Evolutionary conservation across 2,888 invertebrate species (phyloP).

Genomic region (Heteropelma amictum): DNA sequence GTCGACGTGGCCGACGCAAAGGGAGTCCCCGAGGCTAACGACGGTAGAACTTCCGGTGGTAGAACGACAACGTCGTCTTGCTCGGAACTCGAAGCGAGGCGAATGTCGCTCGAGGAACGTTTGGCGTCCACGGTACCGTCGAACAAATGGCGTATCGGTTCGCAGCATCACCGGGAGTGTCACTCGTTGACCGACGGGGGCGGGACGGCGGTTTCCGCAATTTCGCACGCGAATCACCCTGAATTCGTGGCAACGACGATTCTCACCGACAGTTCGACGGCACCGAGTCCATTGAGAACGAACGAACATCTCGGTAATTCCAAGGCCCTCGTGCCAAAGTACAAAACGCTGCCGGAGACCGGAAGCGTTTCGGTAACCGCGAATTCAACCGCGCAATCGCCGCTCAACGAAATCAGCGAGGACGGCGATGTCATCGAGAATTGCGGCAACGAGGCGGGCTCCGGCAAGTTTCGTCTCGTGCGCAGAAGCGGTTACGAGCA

Average conservation of each 20-base stretch:
- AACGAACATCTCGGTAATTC: slow-evolving; percentile 68
- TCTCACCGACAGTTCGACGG: slow-evolving; percentile 80
- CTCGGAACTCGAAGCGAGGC: slow-evolving; percentile 64
- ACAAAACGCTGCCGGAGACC: slow-evolving; percentile 82
- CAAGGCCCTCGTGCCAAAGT: slow-evolving; percentile 77
- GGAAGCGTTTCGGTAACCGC: slow-evolving; percentile 74
- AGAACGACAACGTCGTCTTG: slow-evolving; percentile 57
- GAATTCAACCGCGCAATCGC: slow-evolving; percentile 77
- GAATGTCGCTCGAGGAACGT: slow-evolving; percentile 72
- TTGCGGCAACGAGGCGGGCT: slow-evolving; percentile 58
- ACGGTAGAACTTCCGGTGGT: too few species aligned
- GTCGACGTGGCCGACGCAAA: too few species aligned
- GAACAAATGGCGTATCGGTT: slow-evolving; percentile 74
- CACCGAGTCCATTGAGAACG: slow-evolving; percentile 79
- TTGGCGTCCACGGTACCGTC: slow-evolving; percentile 65
- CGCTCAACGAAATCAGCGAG: slow-evolving; percentile 85
- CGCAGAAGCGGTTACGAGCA: slow-evolving; percentile 79
- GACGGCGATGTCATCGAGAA: slow-evolving; percentile 79
- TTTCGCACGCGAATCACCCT: neutral
- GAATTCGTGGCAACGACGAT: slow-evolving; percentile 74
- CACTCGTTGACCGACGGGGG: slow-evolving; percentile 61
- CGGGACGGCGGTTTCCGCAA: slow-evolving; percentile 26
- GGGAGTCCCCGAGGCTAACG: too few species aligned
- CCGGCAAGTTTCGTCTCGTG: slow-evolving; percentile 65
- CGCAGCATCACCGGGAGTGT: slow-evolving; percentile 67